Evolutionary conservation across 2,888 invertebrate species (phyloP).

Genomic region (Acleris emargana): DNA sequence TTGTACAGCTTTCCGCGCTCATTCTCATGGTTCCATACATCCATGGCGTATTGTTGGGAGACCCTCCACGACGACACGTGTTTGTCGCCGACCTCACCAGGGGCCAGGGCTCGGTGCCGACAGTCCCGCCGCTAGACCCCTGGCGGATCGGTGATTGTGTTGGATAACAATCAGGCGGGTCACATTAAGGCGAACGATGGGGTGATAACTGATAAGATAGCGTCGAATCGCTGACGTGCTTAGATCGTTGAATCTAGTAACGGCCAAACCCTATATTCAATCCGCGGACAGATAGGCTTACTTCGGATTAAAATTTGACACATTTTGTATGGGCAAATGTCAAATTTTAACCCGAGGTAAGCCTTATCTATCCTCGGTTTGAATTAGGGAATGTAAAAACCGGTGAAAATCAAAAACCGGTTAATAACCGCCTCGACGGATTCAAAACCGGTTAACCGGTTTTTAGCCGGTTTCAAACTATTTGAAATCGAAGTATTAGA

Average conservation of each 20-base stretch:
- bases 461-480: no score
- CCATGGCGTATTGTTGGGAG: conserved; percentile 11
- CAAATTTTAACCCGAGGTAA: no score
- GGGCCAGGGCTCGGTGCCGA: neutral
- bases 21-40: conserved; percentile 12
- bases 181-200: conserved; percentile 16
- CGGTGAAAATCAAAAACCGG: no score
- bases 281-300: no score
- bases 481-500: no score
- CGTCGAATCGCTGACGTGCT: conserved; percentile 16
- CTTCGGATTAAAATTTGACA: no score
- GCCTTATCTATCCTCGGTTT: no score
- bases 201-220: conserved; percentile 20
- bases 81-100: neutral
- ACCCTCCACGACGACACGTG: conserved; percentile 18
- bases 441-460: no score
- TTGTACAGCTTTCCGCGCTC: conserved; percentile 9
- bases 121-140: neutral
- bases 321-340: no score
- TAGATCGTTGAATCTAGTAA: neutral
- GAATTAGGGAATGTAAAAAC: no score
- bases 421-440: no score
- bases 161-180: conserved; percentile 6
- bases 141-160: neutral
- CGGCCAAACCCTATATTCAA: no score